These are phyloP conservation scores for Yoshiicerus persimilis DNA, from an alignment of 1,140 invertebrate species.

Conservation along the genomic window DNA sequence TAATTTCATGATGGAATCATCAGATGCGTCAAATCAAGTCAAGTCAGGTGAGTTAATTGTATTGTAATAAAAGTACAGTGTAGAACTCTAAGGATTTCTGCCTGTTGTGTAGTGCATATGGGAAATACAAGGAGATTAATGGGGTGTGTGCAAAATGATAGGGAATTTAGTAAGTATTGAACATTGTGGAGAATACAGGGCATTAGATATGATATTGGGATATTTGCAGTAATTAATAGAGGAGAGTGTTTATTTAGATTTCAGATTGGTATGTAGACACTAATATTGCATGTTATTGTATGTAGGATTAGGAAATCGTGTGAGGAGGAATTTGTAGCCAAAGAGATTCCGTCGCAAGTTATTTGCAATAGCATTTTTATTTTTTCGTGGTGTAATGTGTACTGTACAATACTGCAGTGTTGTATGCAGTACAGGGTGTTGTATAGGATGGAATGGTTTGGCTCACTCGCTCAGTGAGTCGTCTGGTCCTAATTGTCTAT, in stretches of 20 bases:
- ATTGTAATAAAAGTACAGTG: too few species aligned
- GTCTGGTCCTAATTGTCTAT: conserved; percentile 42
- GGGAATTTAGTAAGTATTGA: too few species aligned
- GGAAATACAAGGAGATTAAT: too few species aligned
- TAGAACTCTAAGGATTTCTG: too few species aligned
- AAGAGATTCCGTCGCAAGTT: not conserved
- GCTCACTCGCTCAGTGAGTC: not conserved
- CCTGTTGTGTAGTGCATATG: too few species aligned
- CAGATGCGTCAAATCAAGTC: too few species aligned
- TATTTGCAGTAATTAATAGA: not conserved
- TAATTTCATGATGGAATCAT: too few species aligned
- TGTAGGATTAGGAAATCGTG: not conserved
- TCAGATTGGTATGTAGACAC: not conserved
- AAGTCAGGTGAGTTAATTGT: not conserved
- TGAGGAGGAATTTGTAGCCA: not conserved
- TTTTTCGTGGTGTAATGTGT: not conserved
- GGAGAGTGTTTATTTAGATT: not conserved
- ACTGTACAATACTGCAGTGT: too few species aligned
- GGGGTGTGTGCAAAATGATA: too few species aligned
- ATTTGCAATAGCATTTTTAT: not conserved
- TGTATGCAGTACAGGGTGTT: not conserved
- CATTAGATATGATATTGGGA: too few species aligned
- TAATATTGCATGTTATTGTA: not conserved
- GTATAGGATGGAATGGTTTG: not conserved
- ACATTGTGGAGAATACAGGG: too few species aligned